Evolutionary conservation across 2,888 invertebrate genomes (phyloP), one percentile per base, ranked within the genome.

Genomic region (Parnassius apollo): DNA sequence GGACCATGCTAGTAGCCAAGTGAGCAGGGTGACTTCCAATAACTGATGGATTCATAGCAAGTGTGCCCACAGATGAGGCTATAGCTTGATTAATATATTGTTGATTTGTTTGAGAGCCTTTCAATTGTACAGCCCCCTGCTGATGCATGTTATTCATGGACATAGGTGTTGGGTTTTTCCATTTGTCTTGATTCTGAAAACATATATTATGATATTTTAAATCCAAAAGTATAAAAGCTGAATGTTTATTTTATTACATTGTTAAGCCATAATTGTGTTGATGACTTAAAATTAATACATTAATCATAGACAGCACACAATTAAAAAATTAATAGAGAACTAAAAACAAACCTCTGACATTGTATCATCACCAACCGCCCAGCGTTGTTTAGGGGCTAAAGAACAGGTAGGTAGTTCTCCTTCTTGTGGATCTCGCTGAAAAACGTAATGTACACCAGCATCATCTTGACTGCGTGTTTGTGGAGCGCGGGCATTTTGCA

Each of bases 381-480:
- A 98, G 72, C 96, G 94, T 73, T 95, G 94, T 85, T 96, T 96
- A 57, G 94, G 94, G 68, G 94, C 95, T 89, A 95, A 91, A 68
- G 94, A 93, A 52, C 64, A 64, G 57, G 64, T 51, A 68, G 94
- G 93, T 82, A 97, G 94, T 82, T 97, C 97, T 61, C 95, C 94
- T 81, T 97, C 97, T 70, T 95, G 94, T 70, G 96, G 95, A 68
- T 95, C 95, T 65, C 89, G 82, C 74, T 97, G 97, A 84, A 97
- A 98, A 72, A 97, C 96, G 86, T 98, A 98, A 77, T 97, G 96
- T 73, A 98, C 98, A 85, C 96, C 95, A 69, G 97, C 97, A 93
- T 98, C 98, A 86, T 98, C 98, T 69, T 89, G 89, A 71, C 95
- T 92, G 77, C 95, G 94, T 87, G 93, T 93, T 85, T 94, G 95